phyloP scores from a whole-genome alignment of 2,888 invertebrate genomes.

The Patella ulyssiponensis region DNA sequence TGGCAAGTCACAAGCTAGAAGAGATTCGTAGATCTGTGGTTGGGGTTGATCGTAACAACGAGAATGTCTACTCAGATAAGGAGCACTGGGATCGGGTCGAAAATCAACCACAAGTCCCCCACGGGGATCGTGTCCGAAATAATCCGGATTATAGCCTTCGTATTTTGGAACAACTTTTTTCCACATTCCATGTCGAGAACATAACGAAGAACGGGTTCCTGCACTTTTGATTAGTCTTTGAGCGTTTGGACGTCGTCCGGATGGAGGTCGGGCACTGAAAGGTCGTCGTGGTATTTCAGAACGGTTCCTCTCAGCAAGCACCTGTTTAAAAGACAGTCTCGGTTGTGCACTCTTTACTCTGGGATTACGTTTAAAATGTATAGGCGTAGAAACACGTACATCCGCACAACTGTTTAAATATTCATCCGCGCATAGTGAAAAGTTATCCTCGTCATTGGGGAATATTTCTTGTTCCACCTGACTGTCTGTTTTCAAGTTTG shows the following conservation, averaged over 20 bases:
- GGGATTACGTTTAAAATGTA: conserved; percentile 14
- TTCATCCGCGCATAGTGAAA: conserved; percentile 45
- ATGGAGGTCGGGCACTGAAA: conserved; percentile 30
- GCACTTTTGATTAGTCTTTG: conserved; percentile 43
- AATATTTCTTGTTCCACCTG: conserved; percentile 38
- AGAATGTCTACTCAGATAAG: conserved; percentile 58
- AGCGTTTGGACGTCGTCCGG: conserved; percentile 20
- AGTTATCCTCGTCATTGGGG: conserved; percentile 45
- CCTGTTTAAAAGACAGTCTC: conserved; percentile 33
- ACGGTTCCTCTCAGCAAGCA: conserved; percentile 32
- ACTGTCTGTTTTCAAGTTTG: conserved; percentile 40
- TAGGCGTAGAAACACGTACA: conserved; percentile 29
- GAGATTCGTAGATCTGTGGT: conserved; percentile 47
- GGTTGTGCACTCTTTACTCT: conserved; percentile 27
- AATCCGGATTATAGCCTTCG: not conserved
- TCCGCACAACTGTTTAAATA: conserved; percentile 40
- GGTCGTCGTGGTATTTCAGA: conserved; percentile 20
- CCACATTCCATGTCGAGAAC: not conserved
- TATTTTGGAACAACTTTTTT: not conserved
- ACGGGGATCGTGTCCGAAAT: conserved; percentile 17
- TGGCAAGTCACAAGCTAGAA: conserved; percentile 47
- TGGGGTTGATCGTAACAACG: conserved; percentile 55
- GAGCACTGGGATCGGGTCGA: conserved; percentile 49
- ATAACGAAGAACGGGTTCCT: conserved; percentile 14
- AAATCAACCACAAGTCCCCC: conserved; percentile 27